phyloP scores from a whole-genome alignment of 1,140 invertebrate species.

The Harlomillsia oculata region DNA sequence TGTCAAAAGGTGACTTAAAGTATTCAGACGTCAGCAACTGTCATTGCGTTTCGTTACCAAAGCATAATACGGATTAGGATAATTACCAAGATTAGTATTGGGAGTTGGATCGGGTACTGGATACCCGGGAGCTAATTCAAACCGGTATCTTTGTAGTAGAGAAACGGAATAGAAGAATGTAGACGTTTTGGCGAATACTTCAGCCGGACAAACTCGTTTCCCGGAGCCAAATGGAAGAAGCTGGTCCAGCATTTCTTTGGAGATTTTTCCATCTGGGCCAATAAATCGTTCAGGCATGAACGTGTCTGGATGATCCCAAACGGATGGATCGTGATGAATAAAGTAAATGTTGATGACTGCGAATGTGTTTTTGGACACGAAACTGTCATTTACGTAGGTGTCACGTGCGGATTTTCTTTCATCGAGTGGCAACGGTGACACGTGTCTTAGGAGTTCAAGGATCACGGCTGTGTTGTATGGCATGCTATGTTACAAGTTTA shows the following conservation, averaged over 20 bases:
- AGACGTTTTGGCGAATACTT: slow-evolving; percentile 16
- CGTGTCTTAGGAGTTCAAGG: slow-evolving; percentile 62
- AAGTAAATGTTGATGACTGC: slow-evolving; percentile 67
- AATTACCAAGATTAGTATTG: slow-evolving; percentile 10
- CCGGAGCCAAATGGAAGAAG: slow-evolving; percentile 14
- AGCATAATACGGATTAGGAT: slow-evolving; percentile 11
- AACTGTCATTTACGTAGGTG: slow-evolving; percentile 57
- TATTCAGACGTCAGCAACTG: too few species aligned
- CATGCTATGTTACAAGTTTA: slow-evolving; percentile 55
- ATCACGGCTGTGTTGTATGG: slow-evolving; percentile 67
- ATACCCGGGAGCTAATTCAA: slow-evolving; percentile 1
- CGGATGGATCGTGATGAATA: slow-evolving; percentile 58
- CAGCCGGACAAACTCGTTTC: slow-evolving; percentile 18
- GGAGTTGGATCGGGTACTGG: slow-evolving; percentile 12
- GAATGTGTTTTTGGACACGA: slow-evolving; percentile 60
- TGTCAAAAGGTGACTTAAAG: too few species aligned
- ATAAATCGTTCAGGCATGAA: slow-evolving; percentile 70
- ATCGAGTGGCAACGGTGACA: slow-evolving; percentile 64
- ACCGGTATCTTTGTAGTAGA: slow-evolving; percentile 19
- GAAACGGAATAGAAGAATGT: slow-evolving; percentile 16
- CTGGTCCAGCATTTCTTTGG: not conserved
- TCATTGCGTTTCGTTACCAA: not conserved
- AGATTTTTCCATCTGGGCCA: slow-evolving; percentile 39
- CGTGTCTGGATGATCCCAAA: slow-evolving; percentile 56
- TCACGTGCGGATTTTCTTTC: slow-evolving; percentile 61